Percentiles rank a stretch among this genome's conserved stretches.
Evolutionary conservation across 2,113 vertebrate species (phyloP).

Genomic region (Cebus imitator): DNA sequence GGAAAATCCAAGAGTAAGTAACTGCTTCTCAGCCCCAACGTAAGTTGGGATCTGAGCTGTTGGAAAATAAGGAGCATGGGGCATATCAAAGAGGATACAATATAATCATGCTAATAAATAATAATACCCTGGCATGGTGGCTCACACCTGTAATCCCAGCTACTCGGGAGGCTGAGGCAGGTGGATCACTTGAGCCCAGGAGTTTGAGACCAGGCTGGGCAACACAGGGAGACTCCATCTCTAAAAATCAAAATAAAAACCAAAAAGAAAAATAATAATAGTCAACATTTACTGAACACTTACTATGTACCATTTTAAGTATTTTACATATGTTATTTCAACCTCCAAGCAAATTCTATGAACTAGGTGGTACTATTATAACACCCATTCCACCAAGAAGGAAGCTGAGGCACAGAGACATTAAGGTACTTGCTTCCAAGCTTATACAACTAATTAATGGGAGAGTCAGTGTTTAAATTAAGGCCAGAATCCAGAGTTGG

Average conservation of each 20-base stretch:
- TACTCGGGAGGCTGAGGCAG: too few relatives aligned
- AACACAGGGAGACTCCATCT: too few relatives aligned
- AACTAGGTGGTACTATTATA: neutral
- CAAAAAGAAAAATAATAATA: neutral
- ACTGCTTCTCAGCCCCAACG: neutral
- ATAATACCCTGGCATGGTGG: too few relatives aligned
- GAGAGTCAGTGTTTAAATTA: neutral
- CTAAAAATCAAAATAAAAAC: too few relatives aligned
- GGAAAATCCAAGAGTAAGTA: neutral
- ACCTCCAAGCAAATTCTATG: neutral
- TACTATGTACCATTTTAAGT: neutral
- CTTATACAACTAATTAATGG: neutral
- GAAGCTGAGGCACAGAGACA: neutral
- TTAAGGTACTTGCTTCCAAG: constrained; percentile 5
- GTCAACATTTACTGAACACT: neutral
- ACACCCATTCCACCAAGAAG: neutral
- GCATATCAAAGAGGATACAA: constrained; percentile 21
- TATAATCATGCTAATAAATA: neutral
- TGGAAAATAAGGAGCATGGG: neutral
- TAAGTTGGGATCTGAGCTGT: neutral
- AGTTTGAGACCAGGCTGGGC: too few relatives aligned
- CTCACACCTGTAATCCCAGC: too few relatives aligned
- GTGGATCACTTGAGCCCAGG: too few relatives aligned
- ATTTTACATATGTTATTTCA: neutral
- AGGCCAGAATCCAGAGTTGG: neutral